Evolutionary conservation across 2,888 invertebrate genomes (phyloP).

Genomic region (Phymatocera aterrima): DNA sequence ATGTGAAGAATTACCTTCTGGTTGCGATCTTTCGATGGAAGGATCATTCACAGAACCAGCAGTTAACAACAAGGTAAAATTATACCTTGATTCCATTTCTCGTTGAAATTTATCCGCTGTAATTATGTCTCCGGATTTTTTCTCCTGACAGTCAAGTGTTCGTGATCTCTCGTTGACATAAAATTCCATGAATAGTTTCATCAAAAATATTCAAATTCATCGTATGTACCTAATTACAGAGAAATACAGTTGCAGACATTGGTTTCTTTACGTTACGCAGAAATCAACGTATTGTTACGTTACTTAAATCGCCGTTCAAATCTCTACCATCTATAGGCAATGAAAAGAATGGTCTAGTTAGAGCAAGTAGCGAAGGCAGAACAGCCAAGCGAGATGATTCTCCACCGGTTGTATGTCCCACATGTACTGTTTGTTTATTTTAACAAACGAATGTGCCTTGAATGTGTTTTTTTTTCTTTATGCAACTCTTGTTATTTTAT

Average conservation of each 20-base stretch:
- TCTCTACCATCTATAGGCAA: conserved; percentile 69
- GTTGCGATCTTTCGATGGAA: conserved; percentile 82
- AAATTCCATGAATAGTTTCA: background rate
- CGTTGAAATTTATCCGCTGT: background rate
- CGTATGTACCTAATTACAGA: conserved; percentile 70
- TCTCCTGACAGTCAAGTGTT: background rate
- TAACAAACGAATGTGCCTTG: conserved; percentile 40
- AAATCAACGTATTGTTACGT: conserved; percentile 69
- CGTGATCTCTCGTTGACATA: background rate
- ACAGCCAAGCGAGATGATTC: conserved; percentile 60
- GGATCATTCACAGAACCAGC: conserved; percentile 69
- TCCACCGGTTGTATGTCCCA: conserved; percentile 68
- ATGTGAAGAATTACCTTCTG: conserved; percentile 91
- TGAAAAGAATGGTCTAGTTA: conserved; percentile 68
- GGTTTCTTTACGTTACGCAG: conserved; percentile 70
- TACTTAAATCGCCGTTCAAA: conserved; percentile 71
- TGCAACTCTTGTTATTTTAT: background rate
- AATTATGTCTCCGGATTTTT: background rate
- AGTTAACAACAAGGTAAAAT: conserved; percentile 65
- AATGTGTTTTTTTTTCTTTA: conserved; percentile 2
- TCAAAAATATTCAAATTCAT: conserved; percentile 39
- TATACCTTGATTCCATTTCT: background rate
- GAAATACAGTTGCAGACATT: conserved; percentile 66
- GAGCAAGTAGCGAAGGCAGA: conserved; percentile 70
- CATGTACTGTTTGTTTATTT: conserved; percentile 46